Percentiles rank a stretch among this genome's conserved stretches.
Conservation (phyloP, 1,140 invertebrate species). For the Euwallacea fornicatus region DNA sequence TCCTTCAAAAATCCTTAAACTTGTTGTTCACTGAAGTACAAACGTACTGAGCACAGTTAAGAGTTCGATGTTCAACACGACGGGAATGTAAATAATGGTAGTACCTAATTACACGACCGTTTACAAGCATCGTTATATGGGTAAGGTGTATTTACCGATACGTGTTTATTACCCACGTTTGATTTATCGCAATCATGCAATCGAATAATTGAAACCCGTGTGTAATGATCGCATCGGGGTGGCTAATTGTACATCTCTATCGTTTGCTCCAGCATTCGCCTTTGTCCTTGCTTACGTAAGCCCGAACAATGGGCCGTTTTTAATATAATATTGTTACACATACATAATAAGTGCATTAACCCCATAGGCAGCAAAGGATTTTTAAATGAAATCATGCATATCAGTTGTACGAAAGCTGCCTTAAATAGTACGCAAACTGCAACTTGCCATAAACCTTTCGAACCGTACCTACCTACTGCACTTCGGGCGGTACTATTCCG, state of each 20-base stretch:
- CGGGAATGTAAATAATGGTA: neutral
- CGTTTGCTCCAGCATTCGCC: neutral
- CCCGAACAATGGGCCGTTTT: neutral
- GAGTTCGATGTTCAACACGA: too few relatives aligned
- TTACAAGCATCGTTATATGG: constrained; percentile 1
- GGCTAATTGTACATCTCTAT: constrained; percentile 2
- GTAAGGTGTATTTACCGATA: neutral
- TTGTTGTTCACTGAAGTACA: too few relatives aligned
- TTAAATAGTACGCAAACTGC: constrained; percentile 22
- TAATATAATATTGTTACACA: constrained; percentile 1
- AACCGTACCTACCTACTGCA: constrained; percentile 19
- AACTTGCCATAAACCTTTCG: constrained; percentile 20
- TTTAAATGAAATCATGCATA: constrained; percentile 25
- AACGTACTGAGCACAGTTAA: too few relatives aligned
- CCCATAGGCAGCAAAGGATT: constrained; percentile 8
- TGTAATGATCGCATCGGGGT: constrained; percentile 1
- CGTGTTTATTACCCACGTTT: constrained; percentile 2
- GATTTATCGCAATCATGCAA: constrained; percentile 5
- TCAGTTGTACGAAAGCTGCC: constrained; percentile 18
- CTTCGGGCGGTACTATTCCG: constrained; percentile 23
- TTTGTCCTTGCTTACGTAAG: neutral
- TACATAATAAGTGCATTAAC: constrained; percentile 8
- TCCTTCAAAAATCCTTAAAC: too few relatives aligned
- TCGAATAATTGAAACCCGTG: neutral
- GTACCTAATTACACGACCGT: neutral